Evolutionary conservation across 2,888 invertebrate species (phyloP), one percentile per base, ranked within the genome.

Genomic region (Idaea aversata): DNA sequence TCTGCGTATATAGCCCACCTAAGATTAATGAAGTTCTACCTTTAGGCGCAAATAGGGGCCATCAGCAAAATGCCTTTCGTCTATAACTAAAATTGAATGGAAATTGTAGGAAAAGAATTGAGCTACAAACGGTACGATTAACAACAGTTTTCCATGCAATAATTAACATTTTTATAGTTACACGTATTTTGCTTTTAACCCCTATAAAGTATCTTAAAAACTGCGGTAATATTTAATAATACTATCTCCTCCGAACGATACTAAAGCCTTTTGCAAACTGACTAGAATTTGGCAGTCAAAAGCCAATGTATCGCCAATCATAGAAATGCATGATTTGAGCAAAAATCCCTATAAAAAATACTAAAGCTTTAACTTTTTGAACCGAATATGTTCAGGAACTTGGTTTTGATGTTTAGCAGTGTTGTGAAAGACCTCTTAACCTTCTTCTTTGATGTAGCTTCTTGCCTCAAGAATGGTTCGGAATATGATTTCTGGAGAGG

Each of bases 321-420:
- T 77, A 73, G 68, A 91, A 92, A 92, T 92, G 91, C 92, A 91
- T 75, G 65, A 81, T 79, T 92, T 93, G 92, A 92, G 92, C 92
- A 92, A 92, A 77, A 82, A 80, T 79, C 79, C 80, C 80, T 71
- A 72, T 75, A 73, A 70, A 64, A 67, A 66, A 38, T 65, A 59
- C 61, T 67, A 67, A 63, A 57, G 70, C 64, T 77, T 85, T 91
- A 93, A 83, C 90, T 88, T 75, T 92, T 93, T 5, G 88, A 83
- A 57, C 88, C 77, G 76, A 93, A 93, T 65, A 93, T 92, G 74
- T 93, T 93, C 63, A 93, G 80, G 78, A 93, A 87, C 68, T 92
- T 93, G 0, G 92, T 88, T 77, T 92, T 93, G 73, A 93, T 92
- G 73, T 87, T 92, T 58, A 93, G 75, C 5, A 93, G 78, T 0